A percentile compares a stretch with the other conserved stretches of the same genome.
Evolutionary conservation across 53 echinoderm and acorn worm genomes (phyloP).

Genomic region (Holothuria scabra): DNA sequence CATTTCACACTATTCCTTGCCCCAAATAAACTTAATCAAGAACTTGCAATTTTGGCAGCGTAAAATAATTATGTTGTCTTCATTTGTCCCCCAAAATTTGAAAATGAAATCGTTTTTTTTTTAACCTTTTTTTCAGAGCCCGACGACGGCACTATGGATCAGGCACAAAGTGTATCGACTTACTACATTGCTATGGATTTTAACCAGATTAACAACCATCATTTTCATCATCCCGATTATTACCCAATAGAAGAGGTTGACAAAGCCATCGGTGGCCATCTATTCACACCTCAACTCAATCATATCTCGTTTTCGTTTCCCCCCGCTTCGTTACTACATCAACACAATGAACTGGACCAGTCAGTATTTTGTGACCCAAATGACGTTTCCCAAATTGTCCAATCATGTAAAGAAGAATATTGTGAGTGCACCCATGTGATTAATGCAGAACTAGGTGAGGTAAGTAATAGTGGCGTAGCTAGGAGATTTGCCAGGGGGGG

Average conservation of each 20-base stretch:
- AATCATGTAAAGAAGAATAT: slow-evolving; percentile 68
- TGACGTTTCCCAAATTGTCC: slow-evolving; percentile 52
- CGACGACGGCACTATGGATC: slow-evolving; percentile 58
- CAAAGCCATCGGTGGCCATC: slow-evolving; percentile 66
- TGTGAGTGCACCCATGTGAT: slow-evolving; percentile 82
- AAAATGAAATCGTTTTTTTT: background rate
- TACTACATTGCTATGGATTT: slow-evolving; percentile 80
- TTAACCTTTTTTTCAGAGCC: slow-evolving; percentile 50
- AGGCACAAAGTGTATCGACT: slow-evolving; percentile 54
- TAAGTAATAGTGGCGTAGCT: too few species aligned
- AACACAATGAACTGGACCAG: slow-evolving; percentile 54
- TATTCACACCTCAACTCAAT: slow-evolving; percentile 91
- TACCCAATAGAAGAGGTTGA: slow-evolving; percentile 84
- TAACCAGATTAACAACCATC: slow-evolving; percentile 84
- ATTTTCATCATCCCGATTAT: slow-evolving; percentile 75
- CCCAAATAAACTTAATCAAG: too few species aligned
- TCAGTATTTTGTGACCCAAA: slow-evolving; percentile 64
- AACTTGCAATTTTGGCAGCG: too few species aligned
- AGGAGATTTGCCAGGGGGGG: too few species aligned
- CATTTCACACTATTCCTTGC: too few species aligned
- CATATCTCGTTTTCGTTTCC: slow-evolving; percentile 72
- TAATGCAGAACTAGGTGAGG: slow-evolving; percentile 72
- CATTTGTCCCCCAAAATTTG: too few species aligned
- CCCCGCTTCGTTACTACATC: slow-evolving; percentile 67
- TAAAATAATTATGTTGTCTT: too few species aligned